Conservation (phyloP, 2,888 invertebrate species). For the Chloromyia formosa region DNA sequence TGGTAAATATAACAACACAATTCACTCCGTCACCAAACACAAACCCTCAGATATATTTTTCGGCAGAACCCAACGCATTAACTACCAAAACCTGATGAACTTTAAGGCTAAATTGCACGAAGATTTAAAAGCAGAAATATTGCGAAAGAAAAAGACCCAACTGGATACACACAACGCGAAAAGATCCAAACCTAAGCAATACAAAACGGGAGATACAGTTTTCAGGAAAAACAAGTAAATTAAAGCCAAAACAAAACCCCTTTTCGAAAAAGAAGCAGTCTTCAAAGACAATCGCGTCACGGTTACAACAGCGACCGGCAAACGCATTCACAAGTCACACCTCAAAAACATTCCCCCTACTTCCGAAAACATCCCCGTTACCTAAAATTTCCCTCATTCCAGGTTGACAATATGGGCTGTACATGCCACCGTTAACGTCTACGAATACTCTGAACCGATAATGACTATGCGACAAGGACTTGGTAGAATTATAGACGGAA, state of each 20-base stretch:
- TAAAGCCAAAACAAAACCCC: constrained; percentile 41
- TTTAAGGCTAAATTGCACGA: no score
- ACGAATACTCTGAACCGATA: background rate
- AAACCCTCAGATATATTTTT: no score
- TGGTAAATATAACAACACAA: constrained; percentile 50
- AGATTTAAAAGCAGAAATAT: no score
- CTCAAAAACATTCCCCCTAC: constrained; percentile 2
- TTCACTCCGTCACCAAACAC: constrained; percentile 50
- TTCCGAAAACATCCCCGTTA: no score
- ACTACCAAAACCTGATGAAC: no score
- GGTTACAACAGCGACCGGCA: no score
- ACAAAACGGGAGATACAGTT: background rate
- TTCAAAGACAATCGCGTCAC: no score
- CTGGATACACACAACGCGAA: background rate
- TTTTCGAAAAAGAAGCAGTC: no score
- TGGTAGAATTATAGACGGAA: no score
- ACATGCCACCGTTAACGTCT: background rate
- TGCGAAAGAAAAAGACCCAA: background rate
- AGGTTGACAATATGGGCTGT: background rate
- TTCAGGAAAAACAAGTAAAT: constrained; percentile 32
- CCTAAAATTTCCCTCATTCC: no score
- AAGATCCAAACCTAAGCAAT: background rate
- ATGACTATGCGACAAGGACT: background rate
- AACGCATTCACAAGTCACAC: background rate
- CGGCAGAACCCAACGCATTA: no score